phyloP scores from a whole-genome alignment of 2,113 vertebrate species.

The Cryptoleucopteryx plumbea region DNA sequence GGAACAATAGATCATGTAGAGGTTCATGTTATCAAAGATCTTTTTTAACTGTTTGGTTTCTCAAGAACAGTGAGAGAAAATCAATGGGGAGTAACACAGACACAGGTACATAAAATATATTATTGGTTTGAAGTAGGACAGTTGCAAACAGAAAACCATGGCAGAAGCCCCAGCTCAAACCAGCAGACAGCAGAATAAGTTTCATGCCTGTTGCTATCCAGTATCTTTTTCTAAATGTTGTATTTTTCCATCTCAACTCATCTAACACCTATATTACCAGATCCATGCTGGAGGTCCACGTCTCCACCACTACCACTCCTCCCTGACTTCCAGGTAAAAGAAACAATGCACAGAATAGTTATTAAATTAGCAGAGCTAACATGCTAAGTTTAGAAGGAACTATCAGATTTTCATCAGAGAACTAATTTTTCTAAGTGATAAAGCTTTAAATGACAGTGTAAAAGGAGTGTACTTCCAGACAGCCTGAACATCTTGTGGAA shows the following conservation, averaged over 20 bases:
- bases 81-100: neutral
- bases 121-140: neutral
- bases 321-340: neutral
- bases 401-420: neutral
- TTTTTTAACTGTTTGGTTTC: neutral
- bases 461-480: neutral
- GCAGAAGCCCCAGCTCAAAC: neutral
- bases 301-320: neutral
- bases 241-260: neutral
- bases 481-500: neutral
- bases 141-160: neutral
- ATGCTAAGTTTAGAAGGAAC: neutral
- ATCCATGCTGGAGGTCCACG: neutral
- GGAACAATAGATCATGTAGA: neutral
- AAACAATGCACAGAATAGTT: neutral
- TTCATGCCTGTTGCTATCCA: neutral
- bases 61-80: neutral
- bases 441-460: neutral
- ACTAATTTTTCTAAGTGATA: neutral
- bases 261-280: neutral
- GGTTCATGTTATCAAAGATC: rapidly evolving
- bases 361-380: neutral
- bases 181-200: neutral
- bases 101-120: neutral
- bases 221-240: neutral